Percentiles rank a stretch among this genome's conserved stretches.
These are phyloP conservation scores for Carterocephalus palaemon DNA, from an alignment of 2,888 invertebrate species.

Conservation along the genomic window DNA sequence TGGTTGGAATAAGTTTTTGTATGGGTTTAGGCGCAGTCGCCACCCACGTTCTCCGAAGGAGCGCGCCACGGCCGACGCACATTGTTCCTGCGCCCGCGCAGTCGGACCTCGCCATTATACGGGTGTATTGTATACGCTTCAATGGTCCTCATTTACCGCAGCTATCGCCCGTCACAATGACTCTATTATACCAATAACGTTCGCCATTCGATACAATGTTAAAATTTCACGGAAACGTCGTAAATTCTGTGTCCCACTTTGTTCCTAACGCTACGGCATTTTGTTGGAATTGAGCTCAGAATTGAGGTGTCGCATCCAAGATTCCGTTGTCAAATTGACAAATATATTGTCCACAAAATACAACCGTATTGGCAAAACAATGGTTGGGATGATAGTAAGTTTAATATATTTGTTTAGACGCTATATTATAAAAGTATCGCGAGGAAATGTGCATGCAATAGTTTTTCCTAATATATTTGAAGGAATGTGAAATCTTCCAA, in stretches of 20 bases:
- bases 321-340: background rate
- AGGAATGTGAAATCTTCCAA: too few relatives aligned
- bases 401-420: too few relatives aligned
- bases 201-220: conserved; percentile 53
- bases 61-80: conserved; percentile 52
- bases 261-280: conserved; percentile 38
- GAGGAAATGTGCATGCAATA: too few relatives aligned
- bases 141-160: conserved; percentile 71
- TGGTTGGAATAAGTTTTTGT: conserved; percentile 61
- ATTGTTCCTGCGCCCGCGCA: conserved; percentile 63
- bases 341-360: too few relatives aligned
- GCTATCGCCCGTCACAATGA: conserved; percentile 69
- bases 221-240: conserved; percentile 63
- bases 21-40: conserved; percentile 44
- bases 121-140: conserved; percentile 75
- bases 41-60: conserved; percentile 72
- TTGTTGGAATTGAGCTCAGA: conserved; percentile 9
- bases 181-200: conserved; percentile 73
- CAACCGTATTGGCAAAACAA: too few relatives aligned
- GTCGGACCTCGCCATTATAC: conserved; percentile 65
- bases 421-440: too few relatives aligned
- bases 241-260: conserved; percentile 60
- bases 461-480: too few relatives aligned
- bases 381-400: too few relatives aligned
- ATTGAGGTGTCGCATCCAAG: background rate